Conservation (phyloP, 2,113 vertebrate genomes). For the Spheniscus mendiculus region DNA sequence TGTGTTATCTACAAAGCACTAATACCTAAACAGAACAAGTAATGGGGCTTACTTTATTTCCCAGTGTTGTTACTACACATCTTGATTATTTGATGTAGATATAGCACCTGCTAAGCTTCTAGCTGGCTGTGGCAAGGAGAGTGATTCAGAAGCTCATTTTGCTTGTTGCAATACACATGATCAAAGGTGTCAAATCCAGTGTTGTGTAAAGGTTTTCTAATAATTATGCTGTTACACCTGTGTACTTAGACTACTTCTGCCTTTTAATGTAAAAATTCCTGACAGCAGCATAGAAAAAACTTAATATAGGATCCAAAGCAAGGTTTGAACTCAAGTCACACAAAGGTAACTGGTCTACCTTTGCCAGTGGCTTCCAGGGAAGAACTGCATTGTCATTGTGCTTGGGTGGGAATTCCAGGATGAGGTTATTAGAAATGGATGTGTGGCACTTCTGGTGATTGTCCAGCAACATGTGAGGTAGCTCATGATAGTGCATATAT, state of each 20-base stretch:
- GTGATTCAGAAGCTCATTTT: not conserved
- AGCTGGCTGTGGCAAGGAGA: not conserved
- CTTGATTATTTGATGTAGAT: not conserved
- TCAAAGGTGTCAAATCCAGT: not conserved
- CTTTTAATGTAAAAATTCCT: not conserved
- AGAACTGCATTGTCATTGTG: not conserved
- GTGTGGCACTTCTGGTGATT: not conserved
- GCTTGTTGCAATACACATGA: not conserved
- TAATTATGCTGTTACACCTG: not conserved
- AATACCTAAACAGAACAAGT: not conserved
- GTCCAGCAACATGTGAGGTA: not conserved
- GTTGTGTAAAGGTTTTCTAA: not conserved
- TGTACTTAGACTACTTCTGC: not conserved
- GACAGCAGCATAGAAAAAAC: not conserved
- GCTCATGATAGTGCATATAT: not conserved
- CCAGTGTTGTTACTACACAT: not conserved
- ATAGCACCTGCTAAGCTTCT: not conserved
- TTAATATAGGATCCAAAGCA: not conserved
- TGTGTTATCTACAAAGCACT: not conserved
- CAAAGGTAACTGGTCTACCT: not conserved
- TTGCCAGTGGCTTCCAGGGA: not conserved
- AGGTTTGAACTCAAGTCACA: not conserved
- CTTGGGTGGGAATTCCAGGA: not conserved
- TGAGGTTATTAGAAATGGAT: not conserved
- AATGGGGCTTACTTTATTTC: not conserved